phyloP scores from a whole-genome alignment of 2,888 invertebrate genomes.

The Rhodophaea formosa region DNA sequence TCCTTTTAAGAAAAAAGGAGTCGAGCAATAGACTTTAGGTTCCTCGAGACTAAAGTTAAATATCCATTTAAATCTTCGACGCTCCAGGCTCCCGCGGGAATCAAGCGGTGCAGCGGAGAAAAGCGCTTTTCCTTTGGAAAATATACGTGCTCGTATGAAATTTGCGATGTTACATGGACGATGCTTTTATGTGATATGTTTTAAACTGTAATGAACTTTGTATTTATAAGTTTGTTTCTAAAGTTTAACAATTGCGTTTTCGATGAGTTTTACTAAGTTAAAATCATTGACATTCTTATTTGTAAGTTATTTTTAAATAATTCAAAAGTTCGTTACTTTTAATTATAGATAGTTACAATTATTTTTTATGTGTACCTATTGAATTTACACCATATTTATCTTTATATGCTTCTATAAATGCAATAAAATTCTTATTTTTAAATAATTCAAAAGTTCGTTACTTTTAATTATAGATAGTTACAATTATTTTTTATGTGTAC shows the following conservation, averaged over 20 bases:
- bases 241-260: background rate
- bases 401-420: too few species aligned
- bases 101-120: slow-evolving; percentile 63
- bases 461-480: too few species aligned
- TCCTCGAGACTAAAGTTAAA: slow-evolving; percentile 78
- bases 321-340: too few species aligned
- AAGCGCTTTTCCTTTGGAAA: slow-evolving; percentile 38
- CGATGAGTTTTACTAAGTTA: background rate
- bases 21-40: slow-evolving; percentile 73
- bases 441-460: too few species aligned
- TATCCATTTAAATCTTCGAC: slow-evolving; percentile 80
- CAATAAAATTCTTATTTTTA: too few species aligned
- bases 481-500: too few species aligned
- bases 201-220: background rate
- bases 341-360: too few species aligned
- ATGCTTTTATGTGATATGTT: background rate
- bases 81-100: slow-evolving; percentile 52
- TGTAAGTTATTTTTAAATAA: too few species aligned
- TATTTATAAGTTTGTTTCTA: background rate
- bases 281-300: too few species aligned
- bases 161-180: slow-evolving; percentile 1
- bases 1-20: slow-evolving; percentile 48
- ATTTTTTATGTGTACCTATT: too few species aligned
- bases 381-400: too few species aligned
- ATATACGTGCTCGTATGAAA: slow-evolving; percentile 3